phyloP scores from a whole-genome alignment of 2,888 invertebrate species.

The Drosophila lacicola region DNA sequence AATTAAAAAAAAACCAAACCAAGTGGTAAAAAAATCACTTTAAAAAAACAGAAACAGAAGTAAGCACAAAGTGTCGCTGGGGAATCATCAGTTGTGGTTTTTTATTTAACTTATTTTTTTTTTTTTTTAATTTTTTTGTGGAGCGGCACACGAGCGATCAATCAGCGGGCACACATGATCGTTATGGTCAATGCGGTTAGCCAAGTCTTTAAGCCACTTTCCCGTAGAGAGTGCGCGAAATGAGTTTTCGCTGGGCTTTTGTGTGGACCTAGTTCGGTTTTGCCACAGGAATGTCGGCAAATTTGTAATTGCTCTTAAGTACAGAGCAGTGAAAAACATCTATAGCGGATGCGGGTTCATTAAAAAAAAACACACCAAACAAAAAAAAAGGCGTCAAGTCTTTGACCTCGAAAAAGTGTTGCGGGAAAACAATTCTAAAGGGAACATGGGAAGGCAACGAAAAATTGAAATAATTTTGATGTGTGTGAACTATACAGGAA shows the following conservation, averaged over 20 bases:
- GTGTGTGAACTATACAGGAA: too few relatives aligned
- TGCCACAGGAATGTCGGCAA: slow-evolving; percentile 66
- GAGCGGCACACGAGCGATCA: slow-evolving; percentile 66
- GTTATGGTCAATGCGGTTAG: slow-evolving; percentile 49
- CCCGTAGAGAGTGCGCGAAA: slow-evolving; percentile 38
- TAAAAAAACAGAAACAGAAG: slow-evolving; percentile 28
- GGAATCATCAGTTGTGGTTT: slow-evolving; percentile 29
- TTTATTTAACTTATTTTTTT: slow-evolving; percentile 2
- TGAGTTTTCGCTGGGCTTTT: slow-evolving; percentile 39
- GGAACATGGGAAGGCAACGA: too few relatives aligned
- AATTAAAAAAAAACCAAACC: slow-evolving; percentile 25
- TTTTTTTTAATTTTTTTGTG: slow-evolving; percentile 7
- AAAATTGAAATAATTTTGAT: too few relatives aligned
- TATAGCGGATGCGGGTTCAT: slow-evolving; percentile 57
- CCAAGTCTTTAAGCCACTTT: slow-evolving; percentile 63
- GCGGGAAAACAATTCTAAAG: background rate
- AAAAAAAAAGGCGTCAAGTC: slow-evolving; percentile 21
- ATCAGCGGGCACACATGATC: slow-evolving; percentile 52
- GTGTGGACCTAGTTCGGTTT: slow-evolving; percentile 29
- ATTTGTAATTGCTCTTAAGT: slow-evolving; percentile 49
- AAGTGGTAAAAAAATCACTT: slow-evolving; percentile 9
- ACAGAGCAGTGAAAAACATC: slow-evolving; percentile 23
- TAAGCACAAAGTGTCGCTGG: slow-evolving; percentile 48
- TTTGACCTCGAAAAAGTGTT: slow-evolving; percentile 42
- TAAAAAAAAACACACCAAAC: slow-evolving; percentile 16